A percentile compares a stretch with the other conserved stretches of the same genome.
Evolutionary conservation across 53 echinoderm and acorn worm genomes (phyloP).

Genomic region (Paelopatides confundens): DNA sequence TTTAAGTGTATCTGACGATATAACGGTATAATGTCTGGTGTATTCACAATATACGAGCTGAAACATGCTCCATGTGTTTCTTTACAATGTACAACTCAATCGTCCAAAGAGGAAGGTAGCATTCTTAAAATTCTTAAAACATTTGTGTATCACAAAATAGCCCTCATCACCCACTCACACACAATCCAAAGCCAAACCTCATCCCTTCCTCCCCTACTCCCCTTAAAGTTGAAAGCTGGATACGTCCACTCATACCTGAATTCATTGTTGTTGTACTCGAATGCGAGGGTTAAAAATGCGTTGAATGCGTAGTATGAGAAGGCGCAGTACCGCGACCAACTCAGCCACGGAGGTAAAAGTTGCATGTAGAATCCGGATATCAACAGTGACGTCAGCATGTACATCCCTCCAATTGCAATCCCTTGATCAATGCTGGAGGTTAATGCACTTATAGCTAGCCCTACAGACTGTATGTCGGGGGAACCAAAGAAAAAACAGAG

Average conservation of each 20-base stretch:
- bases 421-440: slow-evolving; percentile 66
- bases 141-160: too few relatives aligned
- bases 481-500: neutral
- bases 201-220: neutral
- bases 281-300: slow-evolving; percentile 48
- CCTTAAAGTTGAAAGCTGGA: neutral
- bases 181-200: too few relatives aligned
- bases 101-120: too few relatives aligned
- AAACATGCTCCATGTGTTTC: too few relatives aligned
- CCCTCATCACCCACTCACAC: too few relatives aligned
- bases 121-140: too few relatives aligned
- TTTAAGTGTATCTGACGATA: too few relatives aligned
- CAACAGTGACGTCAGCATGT: slow-evolving; percentile 77
- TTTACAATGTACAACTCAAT: too few relatives aligned
- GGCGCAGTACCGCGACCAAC: slow-evolving; percentile 76
- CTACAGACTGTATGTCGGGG: slow-evolving; percentile 67
- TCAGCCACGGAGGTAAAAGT: slow-evolving; percentile 70
- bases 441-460: slow-evolving; percentile 80
- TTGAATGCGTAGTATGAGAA: slow-evolving; percentile 81
- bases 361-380: slow-evolving; percentile 86
- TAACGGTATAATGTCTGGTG: too few relatives aligned
- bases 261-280: slow-evolving; percentile 30
- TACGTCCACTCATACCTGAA: slow-evolving; percentile 32
- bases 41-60: too few relatives aligned
- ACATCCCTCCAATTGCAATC: slow-evolving; percentile 73